Evolutionary conservation across 2,797 vertebrate genomes (phyloP).

Genomic region (Linurgus olivaceus): DNA sequence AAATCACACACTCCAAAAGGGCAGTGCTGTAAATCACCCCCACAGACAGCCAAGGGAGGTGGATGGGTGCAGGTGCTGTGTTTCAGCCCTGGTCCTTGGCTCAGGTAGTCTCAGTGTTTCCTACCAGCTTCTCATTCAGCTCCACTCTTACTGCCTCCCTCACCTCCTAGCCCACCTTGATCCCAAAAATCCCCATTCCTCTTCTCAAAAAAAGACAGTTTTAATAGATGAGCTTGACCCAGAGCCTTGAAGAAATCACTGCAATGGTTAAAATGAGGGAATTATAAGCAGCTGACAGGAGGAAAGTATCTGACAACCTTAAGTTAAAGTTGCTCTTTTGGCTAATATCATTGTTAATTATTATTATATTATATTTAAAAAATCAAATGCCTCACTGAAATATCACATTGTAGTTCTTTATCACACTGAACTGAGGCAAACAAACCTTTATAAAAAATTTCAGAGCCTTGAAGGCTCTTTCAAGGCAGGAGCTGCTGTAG

Average conservation of each 20-base stretch:
- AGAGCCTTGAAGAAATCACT: not conserved
- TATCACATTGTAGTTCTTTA: not conserved
- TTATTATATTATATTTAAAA: not conserved
- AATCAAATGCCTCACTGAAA: not conserved
- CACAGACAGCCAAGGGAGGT: accelerated
- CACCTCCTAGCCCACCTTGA: not conserved
- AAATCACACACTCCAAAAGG: not conserved
- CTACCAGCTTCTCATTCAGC: not conserved
- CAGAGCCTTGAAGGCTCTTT: not conserved
- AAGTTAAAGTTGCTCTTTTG: not conserved
- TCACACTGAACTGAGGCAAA: not conserved
- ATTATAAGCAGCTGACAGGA: not conserved
- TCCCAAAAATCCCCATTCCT: not conserved
- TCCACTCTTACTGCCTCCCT: not conserved
- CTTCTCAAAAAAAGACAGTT: not conserved
- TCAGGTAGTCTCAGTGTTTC: not conserved
- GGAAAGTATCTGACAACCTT: not conserved
- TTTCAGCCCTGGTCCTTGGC: not conserved
- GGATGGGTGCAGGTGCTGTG: not conserved
- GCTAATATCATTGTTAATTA: not conserved
- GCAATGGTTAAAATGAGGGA: not conserved
- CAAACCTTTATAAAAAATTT: not conserved
- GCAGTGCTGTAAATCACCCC: not conserved
- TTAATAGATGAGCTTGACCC: not conserved
- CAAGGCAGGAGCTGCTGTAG: not conserved